Conservation (phyloP, 2,113 vertebrate genomes). For the Pogona vitticeps region DNA sequence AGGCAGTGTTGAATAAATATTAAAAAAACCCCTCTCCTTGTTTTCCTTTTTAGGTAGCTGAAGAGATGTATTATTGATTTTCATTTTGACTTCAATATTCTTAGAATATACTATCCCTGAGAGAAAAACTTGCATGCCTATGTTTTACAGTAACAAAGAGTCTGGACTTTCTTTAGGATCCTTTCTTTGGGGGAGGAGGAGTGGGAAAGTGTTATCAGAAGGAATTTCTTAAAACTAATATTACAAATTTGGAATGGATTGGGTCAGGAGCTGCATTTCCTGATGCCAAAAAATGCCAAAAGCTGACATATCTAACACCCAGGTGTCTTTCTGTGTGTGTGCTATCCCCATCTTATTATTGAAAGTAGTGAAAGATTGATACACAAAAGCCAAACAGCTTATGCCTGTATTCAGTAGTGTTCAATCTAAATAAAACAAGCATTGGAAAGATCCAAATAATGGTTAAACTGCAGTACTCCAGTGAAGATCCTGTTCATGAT, state of each 20-base stretch:
- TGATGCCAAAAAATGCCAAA: not conserved
- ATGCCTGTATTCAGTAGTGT: not conserved
- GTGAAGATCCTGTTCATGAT: too few species aligned
- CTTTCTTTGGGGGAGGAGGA: not conserved
- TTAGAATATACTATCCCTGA: not conserved
- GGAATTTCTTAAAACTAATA: not conserved
- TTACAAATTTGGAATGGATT: not conserved
- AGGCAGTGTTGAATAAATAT: constrained; percentile 45
- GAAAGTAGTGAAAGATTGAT: not conserved
- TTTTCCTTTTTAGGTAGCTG: not conserved
- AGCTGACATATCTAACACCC: too few species aligned
- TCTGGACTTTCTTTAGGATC: not conserved
- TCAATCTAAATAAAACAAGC: not conserved
- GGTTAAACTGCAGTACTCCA: too few species aligned
- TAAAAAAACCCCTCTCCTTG: constrained; percentile 6
- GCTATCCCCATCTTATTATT: not conserved
- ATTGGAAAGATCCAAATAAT: too few species aligned
- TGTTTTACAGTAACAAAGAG: constrained; percentile 10
- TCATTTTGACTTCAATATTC: not conserved
- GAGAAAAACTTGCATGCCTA: not conserved
- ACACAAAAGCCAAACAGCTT: not conserved
- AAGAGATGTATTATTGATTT: constrained; percentile 25
- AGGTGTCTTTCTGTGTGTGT: not conserved
- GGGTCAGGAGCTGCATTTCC: not conserved
- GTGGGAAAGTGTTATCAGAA: not conserved